These are phyloP conservation scores for Elegia similella DNA, from an alignment of 2,888 invertebrate species.

Conservation along the genomic window DNA sequence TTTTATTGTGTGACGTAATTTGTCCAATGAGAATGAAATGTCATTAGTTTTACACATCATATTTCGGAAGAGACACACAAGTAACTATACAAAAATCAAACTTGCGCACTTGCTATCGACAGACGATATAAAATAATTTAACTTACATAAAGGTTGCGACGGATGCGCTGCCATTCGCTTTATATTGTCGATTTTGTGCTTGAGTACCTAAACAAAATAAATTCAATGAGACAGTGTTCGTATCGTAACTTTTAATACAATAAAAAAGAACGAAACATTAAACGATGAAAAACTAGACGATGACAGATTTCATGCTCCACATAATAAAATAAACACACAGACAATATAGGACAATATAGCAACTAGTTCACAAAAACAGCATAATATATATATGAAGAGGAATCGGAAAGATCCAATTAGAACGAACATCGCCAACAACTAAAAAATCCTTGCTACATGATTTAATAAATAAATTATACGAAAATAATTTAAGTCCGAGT, in stretches of 20 bases:
- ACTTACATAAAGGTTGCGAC: slow-evolving; percentile 96
- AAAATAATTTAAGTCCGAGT: slow-evolving; percentile 18
- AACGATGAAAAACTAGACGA: slow-evolving; percentile 30
- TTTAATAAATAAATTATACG: slow-evolving; percentile 27
- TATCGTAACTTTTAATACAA: slow-evolving; percentile 22
- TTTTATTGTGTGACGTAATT: no score
- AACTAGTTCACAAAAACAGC: slow-evolving; percentile 40
- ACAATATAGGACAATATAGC: slow-evolving; percentile 44
- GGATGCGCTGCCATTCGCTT: slow-evolving; percentile 98
- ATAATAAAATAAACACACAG: slow-evolving; percentile 37
- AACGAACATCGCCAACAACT: slow-evolving; percentile 25
- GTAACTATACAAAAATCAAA: no score
- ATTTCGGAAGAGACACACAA: no score
- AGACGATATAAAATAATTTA: not conserved
- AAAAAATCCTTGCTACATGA: slow-evolving; percentile 29
- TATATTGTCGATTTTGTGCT: slow-evolving; percentile 96
- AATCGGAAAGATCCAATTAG: slow-evolving; percentile 31
- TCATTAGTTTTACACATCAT: no score
- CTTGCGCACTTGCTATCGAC: no score
- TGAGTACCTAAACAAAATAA: slow-evolving; percentile 87
- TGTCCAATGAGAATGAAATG: no score
- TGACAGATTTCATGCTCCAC: slow-evolving; percentile 40
- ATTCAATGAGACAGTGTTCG: slow-evolving; percentile 22
- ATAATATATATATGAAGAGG: slow-evolving; percentile 34
- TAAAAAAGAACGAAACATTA: slow-evolving; percentile 31